Evolutionary conservation across 2,888 invertebrate genomes (phyloP), one percentile per base, ranked within the genome.

Genomic region (Acleris cristana): DNA sequence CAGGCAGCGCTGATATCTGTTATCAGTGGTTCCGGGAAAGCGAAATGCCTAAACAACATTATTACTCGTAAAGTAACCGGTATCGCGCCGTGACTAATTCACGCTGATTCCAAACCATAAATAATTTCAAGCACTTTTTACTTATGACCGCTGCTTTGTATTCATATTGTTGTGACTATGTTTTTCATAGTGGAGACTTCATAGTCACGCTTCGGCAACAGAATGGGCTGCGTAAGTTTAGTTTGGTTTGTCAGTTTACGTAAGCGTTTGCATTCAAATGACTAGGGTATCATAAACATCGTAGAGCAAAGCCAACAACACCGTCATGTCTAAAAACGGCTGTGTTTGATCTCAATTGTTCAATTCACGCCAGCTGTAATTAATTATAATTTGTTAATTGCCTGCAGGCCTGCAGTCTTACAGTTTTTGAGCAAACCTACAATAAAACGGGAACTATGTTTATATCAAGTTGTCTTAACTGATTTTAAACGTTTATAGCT

Each of bases 1-100:
- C 23, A 18, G 16, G 14, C 14, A 14, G 12, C 34, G 19, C 19
- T 73, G 81, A 80, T 80, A 81, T 55, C 71, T 19, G 72, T 70
- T 82, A 83, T 83, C 83, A 74, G 65, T 23, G 60, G 80, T 81
- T 80, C 81, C 81, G 79, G 81, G 76, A 78, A 74, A 74, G 74
- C 73, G 78, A 16, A 21, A n/a, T 40, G 40, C 14, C 48, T 21
- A 30, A 23, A 30, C 14, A 23, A 7, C 5, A 2, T 21, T 19
- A 8, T n/a, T 26, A 19, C 26, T 30, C 19, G 26, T n/a, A 23
- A 48, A 48, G n/a, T 16, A 48, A 48, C 26, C 30, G 48, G 54
- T 23, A 61, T 40, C 45, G 44, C 18, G 16, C 23, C 49, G 63
- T 63, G 55, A 55, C 55, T 49, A 48, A 63, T 49, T 45, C 34